Conservation (phyloP, 2,888 invertebrate genomes). For the Euplagia quadripunctaria region DNA sequence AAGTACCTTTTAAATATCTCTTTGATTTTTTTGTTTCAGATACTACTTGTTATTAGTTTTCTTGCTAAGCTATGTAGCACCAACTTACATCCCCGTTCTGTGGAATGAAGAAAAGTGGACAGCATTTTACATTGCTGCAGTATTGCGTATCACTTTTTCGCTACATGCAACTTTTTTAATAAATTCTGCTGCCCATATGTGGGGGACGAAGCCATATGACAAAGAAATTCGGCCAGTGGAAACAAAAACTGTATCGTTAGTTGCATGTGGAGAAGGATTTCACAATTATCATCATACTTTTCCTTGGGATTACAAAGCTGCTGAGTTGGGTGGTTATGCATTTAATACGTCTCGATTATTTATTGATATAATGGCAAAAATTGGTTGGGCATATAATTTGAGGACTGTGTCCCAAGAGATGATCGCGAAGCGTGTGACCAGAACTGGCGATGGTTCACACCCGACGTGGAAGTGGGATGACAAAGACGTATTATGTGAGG, state of each 20-base stretch:
- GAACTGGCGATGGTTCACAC: constrained; percentile 6
- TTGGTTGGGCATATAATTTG: constrained; percentile 54
- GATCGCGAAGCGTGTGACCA: constrained; percentile 12
- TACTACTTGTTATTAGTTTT: constrained; percentile 12
- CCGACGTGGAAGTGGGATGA: neutral
- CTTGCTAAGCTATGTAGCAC: constrained; percentile 9
- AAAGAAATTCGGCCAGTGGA: constrained; percentile 56
- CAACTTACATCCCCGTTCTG: constrained; percentile 13
- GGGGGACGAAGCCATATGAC: constrained; percentile 80
- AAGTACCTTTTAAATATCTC: neutral
- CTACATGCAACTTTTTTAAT: constrained; percentile 80
- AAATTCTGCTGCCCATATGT: constrained; percentile 88
- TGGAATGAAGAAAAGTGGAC: constrained; percentile 30
- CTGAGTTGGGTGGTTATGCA: constrained; percentile 42
- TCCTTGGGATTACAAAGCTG: constrained; percentile 60
- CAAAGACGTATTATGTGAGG: neutral
- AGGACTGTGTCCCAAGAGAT: constrained; percentile 33
- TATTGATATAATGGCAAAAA: constrained; percentile 50
- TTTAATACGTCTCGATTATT: constrained; percentile 46
- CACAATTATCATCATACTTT: constrained; percentile 68
- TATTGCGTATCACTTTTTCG: constrained; percentile 7
- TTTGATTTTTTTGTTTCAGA: constrained; percentile 8
- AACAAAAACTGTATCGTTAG: constrained; percentile 44
- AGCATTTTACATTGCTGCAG: constrained; percentile 15
- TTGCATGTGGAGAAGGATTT: constrained; percentile 61